Base-by-base conservation (phyloP, 2,888 invertebrate species). In the Ectobius pallidus region DNA sequence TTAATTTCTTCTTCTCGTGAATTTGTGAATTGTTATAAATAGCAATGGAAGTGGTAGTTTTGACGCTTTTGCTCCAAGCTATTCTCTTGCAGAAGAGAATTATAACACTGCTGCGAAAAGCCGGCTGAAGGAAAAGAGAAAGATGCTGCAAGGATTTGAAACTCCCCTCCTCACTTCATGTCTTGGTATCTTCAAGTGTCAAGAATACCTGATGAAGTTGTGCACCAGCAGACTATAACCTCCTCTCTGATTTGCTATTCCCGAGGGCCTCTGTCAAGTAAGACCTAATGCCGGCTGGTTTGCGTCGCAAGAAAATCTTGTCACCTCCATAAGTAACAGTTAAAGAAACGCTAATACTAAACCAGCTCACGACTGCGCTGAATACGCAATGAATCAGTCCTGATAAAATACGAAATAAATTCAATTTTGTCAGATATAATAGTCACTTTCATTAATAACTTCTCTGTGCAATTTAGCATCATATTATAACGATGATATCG, bases 151-250 rank as follows among this genome's bases (percentile, higher is more conserved):
- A 65, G 30, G 65, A 65, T 27, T 65, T 65, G 27, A 42, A 46
- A 46, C 39, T 44, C 27, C 30, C 65, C 46, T 30, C 46, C 25
- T 46, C 30, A 22, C 11, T 63, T 18, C 34, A 14, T 3, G 39
- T 42, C 25, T 18, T 27, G 27, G 65, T 65, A 46, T 65, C 65
- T 65, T 72, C 49, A 69, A 49, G 69, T 63, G 72, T 72, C 69
- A 72, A 69, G 72, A 72, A 72, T 72, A 72, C 72, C 69, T 69
- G 72, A 72, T 72, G 49, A 72, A 65, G 46, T 65, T 44, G 7
- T 65, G 46, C 65, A 11, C 20, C 39, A 42, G 42, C 22, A 44
- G 42, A 44, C 42, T 46, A 22, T 65, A 27, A n/a, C 44, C n/a
- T 46, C 30, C 58, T 34, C 67, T 52, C 61, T 72, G 72, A 72